Conservation (phyloP, 2,113 vertebrate species). For the Vulpes lagopus region DNA sequence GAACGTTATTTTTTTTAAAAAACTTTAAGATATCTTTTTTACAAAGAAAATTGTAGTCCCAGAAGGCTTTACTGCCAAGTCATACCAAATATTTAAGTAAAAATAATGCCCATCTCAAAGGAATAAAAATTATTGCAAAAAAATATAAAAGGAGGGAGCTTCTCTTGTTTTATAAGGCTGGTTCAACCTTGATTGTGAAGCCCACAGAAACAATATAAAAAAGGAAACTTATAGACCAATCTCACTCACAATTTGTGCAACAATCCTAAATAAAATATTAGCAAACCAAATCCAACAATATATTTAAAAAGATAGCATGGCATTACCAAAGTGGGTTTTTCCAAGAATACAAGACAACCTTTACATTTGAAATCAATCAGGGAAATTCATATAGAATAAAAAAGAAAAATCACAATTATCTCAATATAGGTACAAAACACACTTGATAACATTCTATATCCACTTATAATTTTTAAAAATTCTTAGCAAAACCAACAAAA, state of each 20-base stretch:
- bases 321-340: not conserved
- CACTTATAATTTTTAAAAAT: not conserved
- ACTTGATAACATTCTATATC: not conserved
- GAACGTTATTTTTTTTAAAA: not conserved
- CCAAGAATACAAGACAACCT: conserved; percentile 18
- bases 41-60: not conserved
- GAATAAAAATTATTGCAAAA: not conserved
- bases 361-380: not conserved
- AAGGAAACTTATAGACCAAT: not conserved
- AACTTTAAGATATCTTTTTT: not conserved
- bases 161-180: not conserved
- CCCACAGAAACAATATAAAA: not conserved
- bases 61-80: not conserved
- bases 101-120: not conserved
- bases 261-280: conserved; percentile 30
- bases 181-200: not conserved
- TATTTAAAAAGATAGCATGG: not conserved
- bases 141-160: not conserved
- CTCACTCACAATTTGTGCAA: not conserved
- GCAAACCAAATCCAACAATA: not conserved
- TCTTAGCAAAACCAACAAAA: not conserved
- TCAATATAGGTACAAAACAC: not conserved
- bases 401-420: not conserved
- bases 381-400: not conserved
- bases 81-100: not conserved